A percentile compares a stretch with the other conserved stretches of the same genome.
Conservation (phyloP, 2,797 vertebrate genomes). For the Labroides dimidiatus region DNA sequence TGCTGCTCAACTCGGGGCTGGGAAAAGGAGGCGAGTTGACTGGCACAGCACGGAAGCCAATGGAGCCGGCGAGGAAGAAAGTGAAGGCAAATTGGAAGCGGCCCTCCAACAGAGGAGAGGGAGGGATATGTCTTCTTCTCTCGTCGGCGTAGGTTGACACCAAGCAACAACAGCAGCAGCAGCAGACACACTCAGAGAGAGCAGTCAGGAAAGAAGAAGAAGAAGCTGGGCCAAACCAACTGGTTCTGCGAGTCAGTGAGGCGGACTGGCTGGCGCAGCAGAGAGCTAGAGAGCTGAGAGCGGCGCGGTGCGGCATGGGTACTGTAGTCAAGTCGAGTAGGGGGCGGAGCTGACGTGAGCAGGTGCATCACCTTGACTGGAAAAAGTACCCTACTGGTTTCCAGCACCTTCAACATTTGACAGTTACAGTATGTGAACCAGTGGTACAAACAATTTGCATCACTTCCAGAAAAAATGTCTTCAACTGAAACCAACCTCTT, state of each 20-base stretch:
- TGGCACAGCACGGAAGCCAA: slow-evolving; percentile 84
- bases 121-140: slow-evolving; percentile 83
- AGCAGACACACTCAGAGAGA: slow-evolving; percentile 58
- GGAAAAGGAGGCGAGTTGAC: slow-evolving; percentile 82
- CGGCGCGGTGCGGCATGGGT: slow-evolving; percentile 83
- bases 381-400: slow-evolving; percentile 19
- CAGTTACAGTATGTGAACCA: too few species aligned
- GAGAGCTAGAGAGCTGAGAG: slow-evolving; percentile 70
- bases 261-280: slow-evolving; percentile 82
- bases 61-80: slow-evolving; percentile 78
- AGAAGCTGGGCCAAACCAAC: slow-evolving; percentile 81
- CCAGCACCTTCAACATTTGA: too few species aligned
- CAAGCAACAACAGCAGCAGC: slow-evolving; percentile 77
- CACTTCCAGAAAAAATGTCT: too few species aligned
- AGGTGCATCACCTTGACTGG: slow-evolving; percentile 77
- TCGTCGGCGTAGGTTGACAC: slow-evolving; percentile 85
- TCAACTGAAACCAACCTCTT: too few species aligned
- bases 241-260: slow-evolving; percentile 82
- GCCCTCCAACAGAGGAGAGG: slow-evolving; percentile 77
- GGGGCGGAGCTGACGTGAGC: slow-evolving; percentile 64
- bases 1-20: slow-evolving; percentile 87
- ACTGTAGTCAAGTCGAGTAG: slow-evolving; percentile 79
- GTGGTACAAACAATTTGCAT: too few species aligned
- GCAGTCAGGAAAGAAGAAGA: slow-evolving; percentile 72
- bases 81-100: slow-evolving; percentile 85